Evolutionary conservation across 2,797 vertebrate species (phyloP).

Genomic region (Cuniculus paca): DNA sequence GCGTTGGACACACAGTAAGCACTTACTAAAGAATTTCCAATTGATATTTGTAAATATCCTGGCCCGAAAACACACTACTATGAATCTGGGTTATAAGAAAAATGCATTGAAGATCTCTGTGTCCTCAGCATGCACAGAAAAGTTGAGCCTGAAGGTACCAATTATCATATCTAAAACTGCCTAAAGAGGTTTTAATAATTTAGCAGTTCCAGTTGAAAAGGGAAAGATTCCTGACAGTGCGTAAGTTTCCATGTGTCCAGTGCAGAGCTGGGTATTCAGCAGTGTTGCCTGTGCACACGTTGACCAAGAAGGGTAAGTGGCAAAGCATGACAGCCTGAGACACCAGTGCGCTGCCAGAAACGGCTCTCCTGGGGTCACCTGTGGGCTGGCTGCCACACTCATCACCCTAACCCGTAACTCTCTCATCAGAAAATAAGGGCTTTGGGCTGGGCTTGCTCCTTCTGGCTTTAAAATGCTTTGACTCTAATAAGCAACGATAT

Average conservation of each 20-base stretch:
- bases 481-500: neutral
- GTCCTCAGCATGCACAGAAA: slow-evolving; percentile 39
- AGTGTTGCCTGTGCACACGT: neutral
- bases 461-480: slow-evolving; percentile 6
- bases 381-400: neutral
- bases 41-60: slow-evolving; percentile 33
- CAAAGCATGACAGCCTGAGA: neutral
- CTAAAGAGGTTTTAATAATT: slow-evolving; percentile 70
- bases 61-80: neutral
- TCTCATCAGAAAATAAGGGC: slow-evolving; percentile 6
- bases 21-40: slow-evolving; percentile 57
- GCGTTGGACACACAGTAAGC: neutral
- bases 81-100: slow-evolving; percentile 70
- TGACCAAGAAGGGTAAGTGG: neutral
- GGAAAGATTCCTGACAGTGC: neutral
- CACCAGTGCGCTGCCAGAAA: neutral
- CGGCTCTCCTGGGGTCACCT: neutral
- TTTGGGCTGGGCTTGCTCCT: neutral
- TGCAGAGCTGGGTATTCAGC: neutral
- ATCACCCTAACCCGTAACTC: neutral
- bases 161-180: slow-evolving; percentile 77
- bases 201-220: slow-evolving; percentile 20
- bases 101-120: neutral
- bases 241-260: neutral
- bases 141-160: slow-evolving; percentile 58